Base-by-base conservation (phyloP, 2,113 vertebrate genomes). In the Natator depressus region DNA sequence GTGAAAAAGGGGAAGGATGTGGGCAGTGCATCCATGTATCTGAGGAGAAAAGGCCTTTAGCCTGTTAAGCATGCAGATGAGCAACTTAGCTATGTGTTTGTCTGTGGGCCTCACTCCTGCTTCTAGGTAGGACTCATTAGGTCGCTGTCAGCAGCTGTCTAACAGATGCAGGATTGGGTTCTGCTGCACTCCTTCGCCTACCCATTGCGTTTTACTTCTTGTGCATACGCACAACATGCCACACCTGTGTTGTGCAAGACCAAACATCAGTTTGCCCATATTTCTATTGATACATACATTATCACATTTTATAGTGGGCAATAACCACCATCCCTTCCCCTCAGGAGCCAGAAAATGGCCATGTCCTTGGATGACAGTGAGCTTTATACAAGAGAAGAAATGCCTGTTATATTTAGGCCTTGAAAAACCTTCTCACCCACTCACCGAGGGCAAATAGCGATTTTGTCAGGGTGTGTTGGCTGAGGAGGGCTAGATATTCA, bases 111-210 rank as follows among this genome's bases (percentile, higher is more conserved):
- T 55, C 27, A 1, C 1, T 31, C 38, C 47, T 46, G n/a, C 51
- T 89, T 75, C 93, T 5, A 95, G 89, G 80, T 8, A 82, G 93
- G 90, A 94, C 20, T 78, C 38, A 9, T 0, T 1, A 47, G 54
- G 47, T 38, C 8, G 2, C 84, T 87, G 79, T 47, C 84, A 54
- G 82, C 0, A 0, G 17, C 14, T 4, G 1, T 59, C 86, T 93
- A 0, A 0, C 82, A 1, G 0, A 42, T 0, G 4, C 89, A 38
- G 31, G 35, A 54, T 59, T 91, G 76, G 80, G 81, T 51, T 82
- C 38, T 83, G 50, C 88, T 10, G 81, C 85, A 82, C n/a, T 89
- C 84, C 84, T 42, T 0, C 0, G 35, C 19, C 1, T 0, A 55
- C 29, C 46, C 31, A 49, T 3, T 1, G 4, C 0, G 0, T 90